Evolutionary conservation across 2,888 invertebrate genomes (phyloP).

Genomic region (Neoaliturus tenellus): DNA sequence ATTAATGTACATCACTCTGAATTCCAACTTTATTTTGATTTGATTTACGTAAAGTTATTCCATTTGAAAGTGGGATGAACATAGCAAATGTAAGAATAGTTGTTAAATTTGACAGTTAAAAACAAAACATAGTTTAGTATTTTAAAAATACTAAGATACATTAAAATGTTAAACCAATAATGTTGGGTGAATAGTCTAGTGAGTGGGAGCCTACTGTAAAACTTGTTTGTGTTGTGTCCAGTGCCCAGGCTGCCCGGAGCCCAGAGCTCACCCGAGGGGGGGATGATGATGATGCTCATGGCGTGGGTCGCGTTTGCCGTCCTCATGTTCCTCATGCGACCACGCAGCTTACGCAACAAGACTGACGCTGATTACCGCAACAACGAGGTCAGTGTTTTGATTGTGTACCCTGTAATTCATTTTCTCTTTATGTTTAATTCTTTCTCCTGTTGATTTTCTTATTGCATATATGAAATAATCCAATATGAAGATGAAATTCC

Average conservation of each 20-base stretch:
- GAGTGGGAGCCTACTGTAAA: too few species aligned
- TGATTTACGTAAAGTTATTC: too few species aligned
- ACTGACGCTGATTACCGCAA: constrained; percentile 59
- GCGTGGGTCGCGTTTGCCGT: constrained; percentile 64
- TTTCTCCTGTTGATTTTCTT: background rate
- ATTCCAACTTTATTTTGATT: too few species aligned
- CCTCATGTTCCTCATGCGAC: constrained; percentile 64
- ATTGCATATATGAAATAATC: background rate
- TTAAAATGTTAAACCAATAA: too few species aligned
- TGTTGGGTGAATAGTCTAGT: too few species aligned
- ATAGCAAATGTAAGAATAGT: too few species aligned
- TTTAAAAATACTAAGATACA: too few species aligned
- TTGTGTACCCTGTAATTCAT: background rate
- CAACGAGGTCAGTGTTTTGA: constrained; percentile 53
- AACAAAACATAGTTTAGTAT: too few species aligned
- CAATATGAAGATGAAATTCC: too few species aligned
- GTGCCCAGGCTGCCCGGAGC: constrained; percentile 49
- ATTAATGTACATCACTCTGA: too few species aligned
- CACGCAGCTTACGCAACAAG: constrained; percentile 62
- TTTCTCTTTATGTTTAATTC: background rate
- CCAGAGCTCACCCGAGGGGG: constrained; percentile 60
- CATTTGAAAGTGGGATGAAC: too few species aligned
- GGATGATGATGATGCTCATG: constrained; percentile 65
- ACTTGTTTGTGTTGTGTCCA: constrained; percentile 36
- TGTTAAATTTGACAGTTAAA: too few species aligned